Evolutionary conservation across 2,113 vertebrate genomes (phyloP).

Genomic region (Erpornis zantholeuca): DNA sequence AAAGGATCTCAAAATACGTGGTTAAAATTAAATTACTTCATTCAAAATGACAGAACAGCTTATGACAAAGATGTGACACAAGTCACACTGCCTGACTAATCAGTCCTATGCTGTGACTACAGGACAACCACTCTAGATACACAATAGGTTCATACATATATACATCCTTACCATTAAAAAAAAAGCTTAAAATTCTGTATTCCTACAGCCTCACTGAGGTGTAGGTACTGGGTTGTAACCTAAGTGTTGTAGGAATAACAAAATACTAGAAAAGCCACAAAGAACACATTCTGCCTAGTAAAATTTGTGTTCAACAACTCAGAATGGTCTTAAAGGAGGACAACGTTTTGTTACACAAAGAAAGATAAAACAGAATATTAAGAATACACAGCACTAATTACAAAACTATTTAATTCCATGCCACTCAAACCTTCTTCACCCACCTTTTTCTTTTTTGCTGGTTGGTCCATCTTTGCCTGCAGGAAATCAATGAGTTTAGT

Average conservation of each 20-base stretch:
- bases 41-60: slow-evolving; percentile 16
- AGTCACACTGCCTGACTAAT: not conserved
- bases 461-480: slow-evolving; percentile 98
- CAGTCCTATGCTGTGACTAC: not conserved
- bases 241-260: not conserved
- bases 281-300: not conserved
- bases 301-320: not conserved
- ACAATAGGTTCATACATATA: not conserved
- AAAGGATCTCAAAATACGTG: slow-evolving; percentile 43
- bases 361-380: not conserved
- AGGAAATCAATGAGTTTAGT: slow-evolving; percentile 99
- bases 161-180: not conserved
- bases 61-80: not conserved
- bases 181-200: not conserved
- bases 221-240: not conserved
- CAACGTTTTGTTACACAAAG: not conserved
- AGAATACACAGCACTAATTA: slow-evolving; percentile 10
- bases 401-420: not conserved
- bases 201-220: not conserved
- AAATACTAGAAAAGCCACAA: not conserved
- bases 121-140: not conserved
- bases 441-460: slow-evolving; percentile 99
- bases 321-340: not conserved
- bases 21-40: slow-evolving; percentile 33
- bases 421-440: slow-evolving; percentile 41